Conservation (phyloP, 2,888 invertebrate genomes). For the Drosophila nr. medialis region DNA sequence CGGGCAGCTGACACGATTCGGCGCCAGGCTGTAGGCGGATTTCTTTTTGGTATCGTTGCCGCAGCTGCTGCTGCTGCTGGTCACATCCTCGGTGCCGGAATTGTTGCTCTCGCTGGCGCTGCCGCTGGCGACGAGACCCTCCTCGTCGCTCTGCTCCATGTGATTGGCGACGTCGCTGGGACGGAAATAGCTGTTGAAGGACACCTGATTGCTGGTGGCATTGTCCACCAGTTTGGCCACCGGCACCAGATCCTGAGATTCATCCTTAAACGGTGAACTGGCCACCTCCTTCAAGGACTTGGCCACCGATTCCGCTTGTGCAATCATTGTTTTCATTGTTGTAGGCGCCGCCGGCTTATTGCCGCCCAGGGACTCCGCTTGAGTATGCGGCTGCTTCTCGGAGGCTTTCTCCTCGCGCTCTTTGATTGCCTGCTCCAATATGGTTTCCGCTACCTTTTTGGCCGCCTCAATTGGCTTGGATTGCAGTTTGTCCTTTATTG, state of each 20-base stretch:
- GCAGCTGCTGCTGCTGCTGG: conserved; percentile 61
- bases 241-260: conserved; percentile 90
- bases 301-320: conserved; percentile 85
- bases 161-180: conserved; percentile 84
- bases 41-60: conserved; percentile 89
- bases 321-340: conserved; percentile 86
- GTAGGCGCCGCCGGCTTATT: conserved; percentile 20
- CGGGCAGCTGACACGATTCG: conserved; percentile 96
- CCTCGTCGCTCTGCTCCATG: conserved; percentile 87
- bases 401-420: conserved; percentile 54
- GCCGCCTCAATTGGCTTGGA: conserved; percentile 81
- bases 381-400: conserved; percentile 2
- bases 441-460: conserved; percentile 87
- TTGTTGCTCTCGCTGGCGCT: conserved; percentile 93
- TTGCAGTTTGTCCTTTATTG: conserved; percentile 63
- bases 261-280: conserved; percentile 85
- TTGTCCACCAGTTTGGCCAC: conserved; percentile 91
- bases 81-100: conserved; percentile 91
- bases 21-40: conserved; percentile 97
- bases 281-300: conserved; percentile 83
- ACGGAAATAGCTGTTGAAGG: conserved; percentile 88
- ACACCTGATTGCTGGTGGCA: conserved; percentile 86
- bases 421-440: conserved; percentile 86
- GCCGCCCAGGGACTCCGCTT: background rate
- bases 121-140: conserved; percentile 91